phyloP scores from a whole-genome alignment of 2,888 invertebrate species.

The Trissolcus brochymenae region DNA sequence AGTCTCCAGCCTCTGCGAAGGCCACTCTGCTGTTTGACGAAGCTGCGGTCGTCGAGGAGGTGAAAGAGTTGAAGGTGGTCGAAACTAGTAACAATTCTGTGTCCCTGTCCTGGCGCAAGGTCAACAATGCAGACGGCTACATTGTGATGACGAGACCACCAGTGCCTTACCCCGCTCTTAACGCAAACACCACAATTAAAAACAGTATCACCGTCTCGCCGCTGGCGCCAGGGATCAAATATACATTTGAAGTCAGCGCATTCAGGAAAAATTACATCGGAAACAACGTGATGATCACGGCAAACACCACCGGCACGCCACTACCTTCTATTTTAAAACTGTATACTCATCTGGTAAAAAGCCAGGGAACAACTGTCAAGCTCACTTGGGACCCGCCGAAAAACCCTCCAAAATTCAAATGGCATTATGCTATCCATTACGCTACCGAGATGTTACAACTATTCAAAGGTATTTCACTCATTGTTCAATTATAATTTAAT shows the following conservation, averaged over 20 bases:
- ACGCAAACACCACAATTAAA: constrained; percentile 76
- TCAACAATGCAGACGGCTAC: constrained; percentile 81
- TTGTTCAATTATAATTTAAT: not conserved
- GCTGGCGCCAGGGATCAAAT: constrained; percentile 77
- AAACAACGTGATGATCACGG: constrained; percentile 77
- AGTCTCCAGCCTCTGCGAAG: constrained; percentile 81
- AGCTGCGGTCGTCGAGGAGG: constrained; percentile 80
- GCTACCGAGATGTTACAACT: constrained; percentile 80
- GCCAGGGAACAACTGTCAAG: constrained; percentile 80
- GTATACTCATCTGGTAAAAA: constrained; percentile 78
- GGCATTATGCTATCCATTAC: constrained; percentile 86
- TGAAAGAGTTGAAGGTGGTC: constrained; percentile 78
- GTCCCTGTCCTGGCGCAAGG: constrained; percentile 80
- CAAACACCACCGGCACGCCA: constrained; percentile 77
- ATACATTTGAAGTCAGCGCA: constrained; percentile 81
- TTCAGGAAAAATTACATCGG: constrained; percentile 80
- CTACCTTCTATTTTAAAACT: constrained; percentile 78
- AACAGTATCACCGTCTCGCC: constrained; percentile 73
- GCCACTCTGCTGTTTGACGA: constrained; percentile 81
- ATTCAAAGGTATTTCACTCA: constrained; percentile 77
- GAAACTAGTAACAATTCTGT: constrained; percentile 78
- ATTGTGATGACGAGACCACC: constrained; percentile 77
- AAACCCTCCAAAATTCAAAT: constrained; percentile 78
- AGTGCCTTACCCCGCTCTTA: constrained; percentile 79
- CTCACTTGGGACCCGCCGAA: constrained; percentile 83